These are phyloP conservation scores for Lysandra bellargus DNA, from an alignment of 2,888 invertebrate genomes.

Conservation along the genomic window DNA sequence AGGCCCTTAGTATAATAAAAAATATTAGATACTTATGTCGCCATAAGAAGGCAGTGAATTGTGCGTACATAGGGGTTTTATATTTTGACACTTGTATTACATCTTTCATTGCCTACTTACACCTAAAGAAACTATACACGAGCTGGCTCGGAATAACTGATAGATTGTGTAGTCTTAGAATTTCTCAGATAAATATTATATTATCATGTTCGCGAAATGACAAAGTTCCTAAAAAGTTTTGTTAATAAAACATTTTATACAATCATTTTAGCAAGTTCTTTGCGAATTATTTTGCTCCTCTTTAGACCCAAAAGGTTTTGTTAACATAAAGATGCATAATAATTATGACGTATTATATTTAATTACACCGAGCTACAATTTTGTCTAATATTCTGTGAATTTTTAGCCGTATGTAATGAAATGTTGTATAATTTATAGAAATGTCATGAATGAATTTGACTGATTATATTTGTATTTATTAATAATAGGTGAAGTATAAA, in stretches of 20 bases:
- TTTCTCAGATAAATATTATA: too few relatives aligned
- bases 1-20: too few relatives aligned
- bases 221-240: too few relatives aligned
- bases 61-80: too few relatives aligned
- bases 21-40: too few relatives aligned
- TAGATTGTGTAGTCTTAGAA: not conserved
- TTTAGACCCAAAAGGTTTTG: not conserved
- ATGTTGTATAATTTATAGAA: not conserved
- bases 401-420: not conserved
- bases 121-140: not conserved
- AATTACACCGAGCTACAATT: not conserved
- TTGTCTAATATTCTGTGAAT: not conserved
- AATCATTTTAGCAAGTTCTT: too few relatives aligned
- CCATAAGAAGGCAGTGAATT: too few relatives aligned
- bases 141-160: not conserved
- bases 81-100: too few relatives aligned
- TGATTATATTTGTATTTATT: constrained; percentile 13
- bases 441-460: constrained; percentile 19
- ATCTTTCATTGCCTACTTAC: too few relatives aligned
- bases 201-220: too few relatives aligned
- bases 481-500: not conserved
- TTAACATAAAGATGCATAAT: not conserved
- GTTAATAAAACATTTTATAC: too few relatives aligned
- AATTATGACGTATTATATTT: not conserved
- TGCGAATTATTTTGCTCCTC: not conserved